Evolutionary conservation across 2,113 vertebrate species (phyloP).

Genomic region (Empidonax traillii): DNA sequence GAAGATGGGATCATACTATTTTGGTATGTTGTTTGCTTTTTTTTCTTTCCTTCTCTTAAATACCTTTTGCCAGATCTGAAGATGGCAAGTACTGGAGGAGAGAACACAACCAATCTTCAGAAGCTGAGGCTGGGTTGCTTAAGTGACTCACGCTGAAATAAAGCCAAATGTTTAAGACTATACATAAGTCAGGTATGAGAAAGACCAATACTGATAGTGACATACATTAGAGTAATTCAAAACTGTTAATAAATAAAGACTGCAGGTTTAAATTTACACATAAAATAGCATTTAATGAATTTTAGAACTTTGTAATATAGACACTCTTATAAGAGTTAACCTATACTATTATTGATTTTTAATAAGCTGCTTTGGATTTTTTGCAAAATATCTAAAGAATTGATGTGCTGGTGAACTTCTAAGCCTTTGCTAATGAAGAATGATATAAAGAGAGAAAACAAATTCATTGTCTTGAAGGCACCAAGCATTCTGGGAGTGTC

Average conservation of each 20-base stretch:
- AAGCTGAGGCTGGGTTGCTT: not conserved
- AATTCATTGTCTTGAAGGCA: not conserved
- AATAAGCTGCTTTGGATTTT: not conserved
- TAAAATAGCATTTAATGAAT: not conserved
- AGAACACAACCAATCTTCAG: not conserved
- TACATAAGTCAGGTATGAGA: not conserved
- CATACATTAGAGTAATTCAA: not conserved
- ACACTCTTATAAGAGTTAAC: not conserved
- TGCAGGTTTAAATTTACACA: not conserved
- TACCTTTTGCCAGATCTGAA: not conserved
- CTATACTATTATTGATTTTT: not conserved
- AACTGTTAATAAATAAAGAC: not conserved
- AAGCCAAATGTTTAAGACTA: not conserved
- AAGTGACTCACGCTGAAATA: not conserved
- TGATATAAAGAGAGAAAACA: not conserved
- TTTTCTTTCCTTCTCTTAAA: rapidly evolving
- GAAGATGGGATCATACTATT: not conserved
- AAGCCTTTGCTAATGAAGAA: not conserved
- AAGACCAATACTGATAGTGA: not conserved
- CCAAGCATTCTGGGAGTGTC: not conserved
- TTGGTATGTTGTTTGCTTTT: not conserved
- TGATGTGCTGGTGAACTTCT: not conserved
- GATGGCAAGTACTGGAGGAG: not conserved
- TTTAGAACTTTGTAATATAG: not conserved
- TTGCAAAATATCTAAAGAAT: not conserved